These are phyloP conservation scores for Goniozus legneri DNA, from an alignment of 1,140 invertebrate genomes.

Conservation along the genomic window DNA sequence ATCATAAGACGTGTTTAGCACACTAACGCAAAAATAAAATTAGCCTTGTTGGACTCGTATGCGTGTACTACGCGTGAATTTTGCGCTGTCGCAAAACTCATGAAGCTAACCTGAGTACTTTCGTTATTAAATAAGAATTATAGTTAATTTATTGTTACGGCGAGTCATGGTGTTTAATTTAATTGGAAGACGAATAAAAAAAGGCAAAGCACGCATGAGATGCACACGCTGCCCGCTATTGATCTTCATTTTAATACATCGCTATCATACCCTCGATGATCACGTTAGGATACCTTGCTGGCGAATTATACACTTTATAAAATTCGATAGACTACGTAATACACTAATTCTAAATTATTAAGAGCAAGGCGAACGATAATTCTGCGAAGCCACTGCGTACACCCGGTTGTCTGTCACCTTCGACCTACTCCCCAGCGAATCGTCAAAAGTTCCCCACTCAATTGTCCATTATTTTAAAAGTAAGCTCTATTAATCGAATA, in stretches of 20 bases:
- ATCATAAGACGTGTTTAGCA: too few species aligned
- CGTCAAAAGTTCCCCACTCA: slow-evolving; percentile 22
- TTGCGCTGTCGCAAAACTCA: too few species aligned
- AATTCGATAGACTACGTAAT: slow-evolving; percentile 22
- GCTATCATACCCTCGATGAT: slow-evolving; percentile 28
- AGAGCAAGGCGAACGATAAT: slow-evolving; percentile 19
- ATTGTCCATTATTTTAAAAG: slow-evolving; percentile 23
- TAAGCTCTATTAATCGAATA: slow-evolving; percentile 16
- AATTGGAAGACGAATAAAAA: background rate
- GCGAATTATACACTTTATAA: slow-evolving; percentile 21
- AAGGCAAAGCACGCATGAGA: slow-evolving; percentile 23
- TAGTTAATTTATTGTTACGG: background rate
- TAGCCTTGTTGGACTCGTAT: too few species aligned
- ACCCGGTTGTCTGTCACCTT: slow-evolving; percentile 48
- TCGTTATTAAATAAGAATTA: background rate
- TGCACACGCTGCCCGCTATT: slow-evolving; percentile 34
- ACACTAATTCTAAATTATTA: slow-evolving; percentile 22
- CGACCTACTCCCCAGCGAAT: slow-evolving; percentile 43
- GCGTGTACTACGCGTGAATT: too few species aligned
- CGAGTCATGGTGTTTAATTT: too few species aligned
- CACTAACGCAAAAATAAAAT: too few species aligned
- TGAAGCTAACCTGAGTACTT: too few species aligned
- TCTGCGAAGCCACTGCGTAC: slow-evolving; percentile 31
- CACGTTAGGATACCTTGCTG: slow-evolving; percentile 17
- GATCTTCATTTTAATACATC: slow-evolving; percentile 37